Evolutionary conservation across 2,888 invertebrate genomes (phyloP), one percentile per base, ranked within the genome.

Genomic region (Biston stratarius): DNA sequence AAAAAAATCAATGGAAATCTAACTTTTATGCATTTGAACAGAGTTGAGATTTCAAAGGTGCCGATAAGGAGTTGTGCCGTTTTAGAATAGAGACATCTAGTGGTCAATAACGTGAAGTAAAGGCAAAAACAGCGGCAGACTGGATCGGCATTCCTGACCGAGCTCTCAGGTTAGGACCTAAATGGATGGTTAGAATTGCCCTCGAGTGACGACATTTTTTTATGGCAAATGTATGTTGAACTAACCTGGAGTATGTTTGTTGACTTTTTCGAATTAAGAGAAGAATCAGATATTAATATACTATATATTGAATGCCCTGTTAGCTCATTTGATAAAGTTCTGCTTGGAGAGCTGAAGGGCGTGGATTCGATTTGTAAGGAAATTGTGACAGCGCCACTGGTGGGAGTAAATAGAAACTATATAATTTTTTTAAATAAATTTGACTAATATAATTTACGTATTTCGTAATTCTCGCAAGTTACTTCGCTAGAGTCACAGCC

Each of bases 41-140:
- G 10, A 48, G 36, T n/a, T 3, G 0, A 5, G 6, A 3, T 38
- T 10, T 1, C 10, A 0, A n/a, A 61, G 70, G 12, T 36, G 73
- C 58, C 33, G 34, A 10, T 38, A 56, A 65, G 74, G 33, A 40
- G 69, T 81, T 82, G 66, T 0, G 63, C 12, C 64, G 40, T 77
- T 63, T 44, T 15, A 6, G 14, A 36, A 6, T 9, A 6, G 6
- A 2, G 48, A 33, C 34, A 42, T 49, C 51, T 63, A 63, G 77
- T 89, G 87, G 90, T 88, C 90, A 90, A 86, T 88, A 91, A 86
- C 86, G 84, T 75, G 84, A 83, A 77, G 79, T 70, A 84, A 82
- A 79, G 77, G 88, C 91, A 93, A 93, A 93, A 93, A 93, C 88
- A 74, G 77, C 74, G 64, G 86, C 87, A 88, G 90, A 87, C 88